Conservation (phyloP, 2,113 vertebrate genomes). For the Naja naja region DNA sequence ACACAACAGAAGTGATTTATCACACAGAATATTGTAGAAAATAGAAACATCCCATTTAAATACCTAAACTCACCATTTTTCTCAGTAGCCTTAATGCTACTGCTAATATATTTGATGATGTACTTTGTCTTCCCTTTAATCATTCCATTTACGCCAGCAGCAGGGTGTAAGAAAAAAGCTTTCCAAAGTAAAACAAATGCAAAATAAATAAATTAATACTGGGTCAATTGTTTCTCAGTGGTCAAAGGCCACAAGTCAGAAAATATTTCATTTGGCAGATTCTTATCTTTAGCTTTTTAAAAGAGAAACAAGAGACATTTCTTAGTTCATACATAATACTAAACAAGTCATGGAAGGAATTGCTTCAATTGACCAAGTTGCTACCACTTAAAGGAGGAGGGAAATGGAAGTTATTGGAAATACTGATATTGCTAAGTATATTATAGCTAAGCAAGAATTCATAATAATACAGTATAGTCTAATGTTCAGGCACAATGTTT, state of each 20-base stretch:
- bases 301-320: not conserved
- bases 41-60: conserved; percentile 52
- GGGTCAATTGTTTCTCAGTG: conserved; percentile 55
- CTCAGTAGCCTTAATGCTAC: conserved; percentile 83
- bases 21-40: conserved; percentile 52
- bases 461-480: not conserved
- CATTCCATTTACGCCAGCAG: conserved; percentile 77
- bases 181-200: conserved; percentile 80
- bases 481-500: not conserved
- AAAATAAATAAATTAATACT: conserved; percentile 70
- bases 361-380: not conserved
- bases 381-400: not conserved
- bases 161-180: conserved; percentile 84
- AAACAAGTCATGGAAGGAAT: not conserved
- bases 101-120: conserved; percentile 81
- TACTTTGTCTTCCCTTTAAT: conserved; percentile 82
- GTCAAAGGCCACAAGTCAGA: conserved; percentile 43
- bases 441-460: not conserved
- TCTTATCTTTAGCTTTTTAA: not conserved
- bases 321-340: not conserved
- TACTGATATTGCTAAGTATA: not conserved
- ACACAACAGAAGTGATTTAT: conserved; percentile 47
- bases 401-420: not conserved
- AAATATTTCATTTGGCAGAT: not conserved
- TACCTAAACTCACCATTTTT: conserved; percentile 91